Percentiles rank a stretch among this genome's conserved stretches.
Conservation (phyloP, 2,113 vertebrate genomes). For the Oreotrochilus melanogaster region DNA sequence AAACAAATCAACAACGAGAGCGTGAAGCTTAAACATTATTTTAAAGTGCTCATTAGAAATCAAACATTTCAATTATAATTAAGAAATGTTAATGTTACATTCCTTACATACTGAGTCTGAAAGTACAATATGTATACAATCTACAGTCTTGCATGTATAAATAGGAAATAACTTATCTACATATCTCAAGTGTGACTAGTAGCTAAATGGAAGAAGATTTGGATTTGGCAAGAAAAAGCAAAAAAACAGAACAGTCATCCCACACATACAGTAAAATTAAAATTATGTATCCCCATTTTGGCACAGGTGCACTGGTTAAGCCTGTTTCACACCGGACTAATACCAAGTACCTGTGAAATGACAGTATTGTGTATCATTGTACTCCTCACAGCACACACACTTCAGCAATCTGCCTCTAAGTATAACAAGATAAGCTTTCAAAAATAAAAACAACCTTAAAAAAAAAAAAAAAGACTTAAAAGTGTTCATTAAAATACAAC, state of each 20-base stretch:
- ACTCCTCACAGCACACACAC: background rate
- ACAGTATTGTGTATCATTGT: background rate
- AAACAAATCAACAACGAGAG: background rate
- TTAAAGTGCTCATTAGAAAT: conserved; percentile 55
- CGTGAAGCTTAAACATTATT: conserved; percentile 8
- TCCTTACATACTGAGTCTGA: conserved; percentile 31
- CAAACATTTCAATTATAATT: conserved; percentile 20
- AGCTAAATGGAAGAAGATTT: background rate
- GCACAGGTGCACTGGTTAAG: background rate
- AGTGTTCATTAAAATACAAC: background rate
- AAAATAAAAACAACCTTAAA: background rate
- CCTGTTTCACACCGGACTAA: background rate
- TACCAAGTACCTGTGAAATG: background rate
- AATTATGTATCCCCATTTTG: background rate
- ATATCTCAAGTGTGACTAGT: background rate
- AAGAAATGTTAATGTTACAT: conserved; percentile 41
- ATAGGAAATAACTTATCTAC: conserved; percentile 34
- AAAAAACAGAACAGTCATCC: background rate
- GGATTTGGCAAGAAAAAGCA: background rate
- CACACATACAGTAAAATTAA: background rate
- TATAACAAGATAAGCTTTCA: background rate
- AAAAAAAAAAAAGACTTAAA: background rate
- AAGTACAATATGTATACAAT: conserved; percentile 51
- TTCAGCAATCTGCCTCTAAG: background rate
- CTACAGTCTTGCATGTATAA: conserved; percentile 46